phyloP scores from a whole-genome alignment of 2,888 invertebrate genomes.

The Ischnus inquisitorius region DNA sequence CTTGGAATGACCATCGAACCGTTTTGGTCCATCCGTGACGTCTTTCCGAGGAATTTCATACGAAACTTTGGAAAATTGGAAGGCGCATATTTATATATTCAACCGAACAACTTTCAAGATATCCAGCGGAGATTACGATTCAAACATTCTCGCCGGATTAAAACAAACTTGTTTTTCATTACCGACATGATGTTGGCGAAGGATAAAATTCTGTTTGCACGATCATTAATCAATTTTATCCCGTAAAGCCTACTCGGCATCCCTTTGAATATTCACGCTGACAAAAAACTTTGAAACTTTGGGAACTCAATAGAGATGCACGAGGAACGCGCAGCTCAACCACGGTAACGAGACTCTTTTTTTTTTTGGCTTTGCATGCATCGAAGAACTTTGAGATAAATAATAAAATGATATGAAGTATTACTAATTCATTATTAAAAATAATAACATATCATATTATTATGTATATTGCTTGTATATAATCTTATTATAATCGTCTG shows the following conservation, averaged over 20 bases:
- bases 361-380: background rate
- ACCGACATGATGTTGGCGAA: conserved; percentile 1
- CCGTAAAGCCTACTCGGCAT: conserved; percentile 1
- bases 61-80: background rate
- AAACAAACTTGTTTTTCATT: conserved; percentile 6
- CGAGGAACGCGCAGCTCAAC: background rate
- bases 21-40: background rate
- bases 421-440: background rate
- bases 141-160: conserved; percentile 22
- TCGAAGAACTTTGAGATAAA: background rate
- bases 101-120: conserved; percentile 35
- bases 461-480: too few species aligned
- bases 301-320: conserved; percentile 15
- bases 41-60: conserved; percentile 3
- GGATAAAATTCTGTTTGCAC: conserved; percentile 36
- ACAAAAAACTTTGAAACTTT: conserved; percentile 9
- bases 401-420: background rate
- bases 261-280: conserved; percentile 2
- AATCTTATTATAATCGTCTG: too few species aligned
- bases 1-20: conserved; percentile 14
- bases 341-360: background rate
- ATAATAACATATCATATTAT: too few species aligned
- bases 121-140: conserved; percentile 46
- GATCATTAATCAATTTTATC: conserved; percentile 57
- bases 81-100: conserved; percentile 21